Evolutionary conservation across 2,888 invertebrate species (phyloP).

Genomic region (Gandaritis pyraliata): DNA sequence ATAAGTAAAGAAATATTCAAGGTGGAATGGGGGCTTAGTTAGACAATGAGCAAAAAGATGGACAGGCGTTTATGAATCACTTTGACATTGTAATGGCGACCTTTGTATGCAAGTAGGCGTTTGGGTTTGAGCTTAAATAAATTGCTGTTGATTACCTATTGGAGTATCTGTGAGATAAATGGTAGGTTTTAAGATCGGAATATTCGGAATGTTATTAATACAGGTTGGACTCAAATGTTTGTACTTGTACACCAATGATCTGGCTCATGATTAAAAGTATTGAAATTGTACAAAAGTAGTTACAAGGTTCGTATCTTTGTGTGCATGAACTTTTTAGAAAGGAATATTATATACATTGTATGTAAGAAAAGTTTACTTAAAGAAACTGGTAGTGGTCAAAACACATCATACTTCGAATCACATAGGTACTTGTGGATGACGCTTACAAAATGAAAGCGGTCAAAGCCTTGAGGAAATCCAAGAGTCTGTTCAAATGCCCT

Average conservation of each 20-base stretch:
- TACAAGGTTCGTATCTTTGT: background rate
- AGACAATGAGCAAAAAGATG: slow-evolving; percentile 41
- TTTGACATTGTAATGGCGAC: slow-evolving; percentile 59
- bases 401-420: no score
- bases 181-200: slow-evolving; percentile 9
- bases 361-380: no score
- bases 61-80: slow-evolving; percentile 49
- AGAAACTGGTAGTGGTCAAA: no score
- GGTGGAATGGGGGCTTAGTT: slow-evolving; percentile 32
- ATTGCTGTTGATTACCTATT: slow-evolving; percentile 37
- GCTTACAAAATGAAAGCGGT: background rate
- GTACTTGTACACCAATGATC: background rate
- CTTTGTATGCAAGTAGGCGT: slow-evolving; percentile 55
- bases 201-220: background rate
- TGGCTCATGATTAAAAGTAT: background rate
- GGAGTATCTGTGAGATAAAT: slow-evolving; percentile 10
- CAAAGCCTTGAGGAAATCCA: slow-evolving; percentile 4
- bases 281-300: background rate
- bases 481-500: slow-evolving; percentile 21
- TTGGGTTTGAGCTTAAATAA: slow-evolving; percentile 52
- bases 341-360: background rate
- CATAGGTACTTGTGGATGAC: no score
- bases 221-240: background rate
- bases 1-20: slow-evolving; percentile 22
- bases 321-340: background rate